These are phyloP conservation scores for Phymanthus crucifer DNA, from an alignment of 92 coral and sea anemone species.

Conservation along the genomic window DNA sequence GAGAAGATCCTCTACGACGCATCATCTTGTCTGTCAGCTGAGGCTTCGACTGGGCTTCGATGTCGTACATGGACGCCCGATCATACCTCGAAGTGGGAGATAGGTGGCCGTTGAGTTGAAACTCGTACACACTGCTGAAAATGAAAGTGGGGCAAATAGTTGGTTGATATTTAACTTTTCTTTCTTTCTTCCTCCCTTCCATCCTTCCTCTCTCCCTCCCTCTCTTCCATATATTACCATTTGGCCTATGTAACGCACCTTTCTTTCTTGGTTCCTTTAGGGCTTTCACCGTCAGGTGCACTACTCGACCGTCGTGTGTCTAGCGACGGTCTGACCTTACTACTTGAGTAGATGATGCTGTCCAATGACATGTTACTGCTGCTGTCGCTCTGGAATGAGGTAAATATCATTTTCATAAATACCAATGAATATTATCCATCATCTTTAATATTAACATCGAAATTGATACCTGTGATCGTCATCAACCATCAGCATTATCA, in stretches of 20 bases:
- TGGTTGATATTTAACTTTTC: not conserved
- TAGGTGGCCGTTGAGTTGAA: constrained; percentile 28
- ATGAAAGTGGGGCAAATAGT: not conserved
- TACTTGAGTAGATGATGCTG: constrained; percentile 13
- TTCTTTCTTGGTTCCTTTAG: constrained; percentile 57
- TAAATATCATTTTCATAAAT: not conserved
- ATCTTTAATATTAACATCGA: not conserved
- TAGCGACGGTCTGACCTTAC: constrained; percentile 5
- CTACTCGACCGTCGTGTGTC: constrained; percentile 58
- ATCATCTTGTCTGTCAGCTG: not conserved
- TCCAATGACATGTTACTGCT: constrained; percentile 42
- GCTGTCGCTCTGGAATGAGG: constrained; percentile 61
- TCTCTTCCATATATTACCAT: not conserved
- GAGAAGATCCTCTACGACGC: constrained; percentile 25
- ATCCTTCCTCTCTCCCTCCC: too few relatives aligned
- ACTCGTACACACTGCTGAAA: constrained; percentile 23
- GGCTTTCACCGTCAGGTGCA: constrained; percentile 95
- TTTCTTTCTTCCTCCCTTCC: too few relatives aligned
- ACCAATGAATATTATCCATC: not conserved
- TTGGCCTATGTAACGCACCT: constrained; percentile 30
- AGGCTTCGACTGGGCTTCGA: constrained; percentile 1
- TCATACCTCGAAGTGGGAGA: not conserved
- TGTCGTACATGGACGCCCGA: not conserved
- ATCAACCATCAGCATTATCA: not conserved
- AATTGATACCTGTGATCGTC: not conserved